Base-by-base conservation (phyloP, 30 jellyfish, hydroid and myxozoan genomes). In the Phacellophora camtschatica region DNA sequence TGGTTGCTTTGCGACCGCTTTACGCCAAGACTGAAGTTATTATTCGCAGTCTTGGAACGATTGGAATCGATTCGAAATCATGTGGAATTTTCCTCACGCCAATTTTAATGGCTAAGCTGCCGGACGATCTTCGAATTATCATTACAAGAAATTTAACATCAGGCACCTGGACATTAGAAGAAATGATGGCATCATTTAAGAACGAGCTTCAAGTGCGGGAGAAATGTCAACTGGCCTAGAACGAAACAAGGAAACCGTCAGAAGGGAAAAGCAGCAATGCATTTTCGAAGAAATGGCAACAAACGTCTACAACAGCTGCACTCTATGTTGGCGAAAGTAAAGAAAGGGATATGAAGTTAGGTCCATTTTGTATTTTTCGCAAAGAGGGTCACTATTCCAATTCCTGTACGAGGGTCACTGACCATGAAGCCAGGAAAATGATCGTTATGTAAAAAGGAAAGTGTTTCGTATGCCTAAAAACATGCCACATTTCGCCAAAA, bases 41-140 rank as follows among this genome's bases (percentile, higher is more conserved):
- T 46, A 62, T 71, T 3, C 54, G 85, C 1, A 45, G 76, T 16
- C 53, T 71, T 1, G 29, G 48, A 51, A 54, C 74, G 22, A 19
- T 71, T 15, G 72, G 74, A 8, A 35, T 43, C 1, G 74, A 43
- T 3, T 19, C 74, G 19, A 54, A 71, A 55, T 31, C 28, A 42
- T 71, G 48, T 46, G 85, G 32, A 5, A 46, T 7, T 9, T 45
- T 71, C 2, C 32, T 71, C 20, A 43, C 25, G 27, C 85, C 85
- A 4, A 13, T 71, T 27, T n/a, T 71, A 5, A 15, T 51, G 28
- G 66, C 10, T 6, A 51, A 51, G 18, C 29, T 51, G 5, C 66
- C 66, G 66, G 18, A 51, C 24, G 66, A 51, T 6, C 24, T 51
- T 10, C 10, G 18, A 24, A 51, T 51, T 22, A 51, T 22, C 6